Evolutionary conservation across 1,140 invertebrate genomes (phyloP), one percentile per base, ranked within the genome.

Genomic region (Drosophila ananassae): DNA sequence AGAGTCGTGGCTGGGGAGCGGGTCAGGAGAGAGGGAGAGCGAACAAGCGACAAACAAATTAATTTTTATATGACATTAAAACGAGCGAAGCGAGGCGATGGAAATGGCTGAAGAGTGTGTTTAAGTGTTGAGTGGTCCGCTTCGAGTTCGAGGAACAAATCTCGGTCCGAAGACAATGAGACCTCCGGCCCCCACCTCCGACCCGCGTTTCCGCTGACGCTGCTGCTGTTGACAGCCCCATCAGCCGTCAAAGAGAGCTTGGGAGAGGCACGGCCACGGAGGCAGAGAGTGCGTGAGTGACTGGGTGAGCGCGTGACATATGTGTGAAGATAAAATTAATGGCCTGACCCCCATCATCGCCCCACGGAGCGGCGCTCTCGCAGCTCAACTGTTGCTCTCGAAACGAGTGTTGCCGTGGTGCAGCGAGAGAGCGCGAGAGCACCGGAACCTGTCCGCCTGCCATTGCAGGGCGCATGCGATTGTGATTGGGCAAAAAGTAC

Each of bases 401-500:
- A 37, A 39, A 48, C 51, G 58, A 83, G 83, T 87, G 82, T 89
- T 89, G 84, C 83, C 83, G 83, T 71, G 83, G 61, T 63, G 75
- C 82, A 82, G 71, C 44, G 39, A 44, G 57, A 77, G 62, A 46
- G 60, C 25, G 54, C 2, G 22, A 62, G 64, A 24, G 53, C 41
- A 60, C 25, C 32, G 39, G 57, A 78, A 67, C 68, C 77, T 81
- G 79, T 73, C 54, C 57, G 63, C 67, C 85, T 73, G 71, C 73
- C 66, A 79, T 89, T 71, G 75, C 73, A 89, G 71, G 62, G 90
- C 90, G 90, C 90, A 91, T 91, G 90, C 90, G 90, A 89, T 82
- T 91, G 71, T 73, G 90, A 91, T 91, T 91, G 90, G 90, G 51
- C 79, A 74, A 82, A 90, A 91, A 89, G 77, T 91, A 91, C 90